phyloP scores from a whole-genome alignment of 2,888 invertebrate genomes.

The Chrysolina oricalcia region DNA sequence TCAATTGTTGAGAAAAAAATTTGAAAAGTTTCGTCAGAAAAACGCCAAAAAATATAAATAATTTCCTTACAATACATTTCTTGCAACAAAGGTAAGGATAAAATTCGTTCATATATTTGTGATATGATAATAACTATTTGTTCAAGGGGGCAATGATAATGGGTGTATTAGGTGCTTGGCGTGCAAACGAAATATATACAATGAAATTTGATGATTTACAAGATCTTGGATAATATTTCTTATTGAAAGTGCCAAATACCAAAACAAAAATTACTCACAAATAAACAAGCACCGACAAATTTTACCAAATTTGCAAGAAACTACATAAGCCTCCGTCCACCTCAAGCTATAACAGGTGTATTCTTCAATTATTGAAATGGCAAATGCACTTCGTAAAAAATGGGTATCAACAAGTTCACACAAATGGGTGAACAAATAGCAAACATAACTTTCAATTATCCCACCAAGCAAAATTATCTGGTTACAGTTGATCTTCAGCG shows the following conservation, averaged over 20 bases:
- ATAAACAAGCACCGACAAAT: background rate
- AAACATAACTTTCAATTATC: background rate
- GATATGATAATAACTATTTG: background rate
- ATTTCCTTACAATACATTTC: background rate
- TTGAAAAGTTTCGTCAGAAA: no score
- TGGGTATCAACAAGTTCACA: background rate
- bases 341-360: background rate
- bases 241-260: background rate
- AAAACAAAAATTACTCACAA: no score
- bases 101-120: background rate
- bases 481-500: conserved; percentile 15
- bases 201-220: no score
- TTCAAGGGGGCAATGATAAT: no score
- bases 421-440: background rate
- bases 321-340: background rate
- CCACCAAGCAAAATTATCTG: conserved; percentile 18
- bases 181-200: background rate
- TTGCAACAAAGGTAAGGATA: background rate
- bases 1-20: no score
- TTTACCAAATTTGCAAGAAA: background rate
- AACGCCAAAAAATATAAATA: background rate
- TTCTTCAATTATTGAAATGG: background rate
- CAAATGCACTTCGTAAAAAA: background rate
- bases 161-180: background rate
- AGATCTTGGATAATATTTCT: background rate